Base-by-base conservation (phyloP, 1,140 invertebrate species). In the Tetramorium parvispinum region DNA sequence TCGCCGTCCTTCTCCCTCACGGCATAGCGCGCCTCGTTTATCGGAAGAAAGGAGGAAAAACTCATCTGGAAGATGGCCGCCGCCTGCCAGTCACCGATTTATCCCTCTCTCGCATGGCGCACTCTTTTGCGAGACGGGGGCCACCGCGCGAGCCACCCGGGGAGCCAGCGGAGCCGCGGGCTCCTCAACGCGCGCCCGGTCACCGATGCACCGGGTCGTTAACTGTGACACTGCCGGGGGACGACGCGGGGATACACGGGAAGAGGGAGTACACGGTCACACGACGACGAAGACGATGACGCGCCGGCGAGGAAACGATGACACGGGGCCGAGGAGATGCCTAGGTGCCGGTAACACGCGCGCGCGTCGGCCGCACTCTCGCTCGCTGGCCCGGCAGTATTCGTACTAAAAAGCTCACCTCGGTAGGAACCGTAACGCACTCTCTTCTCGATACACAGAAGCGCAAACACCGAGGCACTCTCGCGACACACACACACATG, bases 61-160 rank as follows among this genome's bases (percentile, higher is more conserved):
- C 92, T 95, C 92, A 93, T 94, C 92, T 95, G 94, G 95, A 96
- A 96, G 95, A 96, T 96, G 96, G 96, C 96, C 95, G 95, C 95
- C 93, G 94, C 93, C 92, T 92, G 93, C 90, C 92, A 94, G 94
- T 96, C 94, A 93, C 94, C 95, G 95, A 96, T 95, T 95, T 95
- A 95, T 95, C 94, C 94, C 95, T 95, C 95, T 96, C 94, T 95
- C 94, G 95, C 94, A 95, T 94, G 93, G 94, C 94, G 79, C 93
- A 79, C 82, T 85, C 78, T 61, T 75, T 61, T 18, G 40, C 46
- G 81, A 83, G 59, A 13, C 16, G 24, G 46, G 27, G 18, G 61
- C 59, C 24, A 73, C 53, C 73, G 53, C 73, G 37, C 73, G 37
- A 53, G 68, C 57, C 61, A 87, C 37, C 63, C 32, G 75, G 85